Base-by-base conservation (phyloP, 2,113 vertebrate genomes). In the Microtus pennsylvanicus region DNA sequence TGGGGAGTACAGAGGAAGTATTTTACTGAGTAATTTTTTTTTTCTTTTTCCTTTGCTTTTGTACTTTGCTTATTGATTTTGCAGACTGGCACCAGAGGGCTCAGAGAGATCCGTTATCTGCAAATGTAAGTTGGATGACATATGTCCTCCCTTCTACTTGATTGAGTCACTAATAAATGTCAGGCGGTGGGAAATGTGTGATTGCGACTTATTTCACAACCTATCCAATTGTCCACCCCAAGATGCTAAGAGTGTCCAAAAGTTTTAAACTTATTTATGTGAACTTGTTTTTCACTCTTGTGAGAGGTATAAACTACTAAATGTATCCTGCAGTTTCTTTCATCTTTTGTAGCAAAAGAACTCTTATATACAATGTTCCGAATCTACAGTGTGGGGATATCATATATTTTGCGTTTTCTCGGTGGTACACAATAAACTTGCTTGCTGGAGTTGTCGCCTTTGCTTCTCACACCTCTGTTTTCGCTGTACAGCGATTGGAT, bases 271-370 rank as follows among this genome's bases (percentile, higher is more conserved):
- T 13, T 61, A 35, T 85, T 70, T 42, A 26, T 89, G 42, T 81
- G 61, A 83, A 35, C 77, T 85, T 65, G 16, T 11, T 74, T 81
- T 72, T 72, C 26, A 70, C 24, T 81, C 38, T 82, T 89, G 72
- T 35, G 80, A 77, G 58, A 8, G 87, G 19, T 21, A 63, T 52
- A 47, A 50, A n/a, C 28, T n/a, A 24, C 16, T 50, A 21, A 52
- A 72, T 88, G 67, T 91, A 21, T 81, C 52, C 35, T 65, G 21
- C 77, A 35, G 58, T 94, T 91, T 90, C 97, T 28, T 61, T 70
- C 88, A 90, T 50, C 38, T 95, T 94, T 90, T 63, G 86, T 88
- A 92, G 82, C 93, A 90, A 77, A 93, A 96, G 78, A 92, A 28
- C 9, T 58, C 74, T 1, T 85, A 14, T 94, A 14, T 92, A 70